A percentile compares a stretch with the other conserved stretches of the same genome.
Conservation (phyloP, 2,797 vertebrate species). For the Eupleurogrammus muticus region DNA sequence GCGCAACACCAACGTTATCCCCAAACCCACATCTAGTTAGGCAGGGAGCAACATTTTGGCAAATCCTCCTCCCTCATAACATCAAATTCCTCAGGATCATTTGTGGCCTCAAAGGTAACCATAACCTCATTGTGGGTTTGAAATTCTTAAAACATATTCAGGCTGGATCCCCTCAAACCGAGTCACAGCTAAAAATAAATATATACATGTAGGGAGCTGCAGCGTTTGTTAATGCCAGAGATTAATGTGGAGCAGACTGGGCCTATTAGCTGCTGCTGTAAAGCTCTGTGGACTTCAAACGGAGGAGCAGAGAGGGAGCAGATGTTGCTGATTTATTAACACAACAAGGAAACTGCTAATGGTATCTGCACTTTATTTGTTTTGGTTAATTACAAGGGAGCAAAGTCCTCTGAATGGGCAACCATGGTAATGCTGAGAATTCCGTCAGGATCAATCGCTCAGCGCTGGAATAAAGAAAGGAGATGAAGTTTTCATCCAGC, state of each 20-base stretch:
- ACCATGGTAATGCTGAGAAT: slow-evolving; percentile 43
- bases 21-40: slow-evolving; percentile 37
- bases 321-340: slow-evolving; percentile 73
- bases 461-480: not conserved
- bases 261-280: slow-evolving; percentile 59
- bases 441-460: slow-evolving; percentile 37
- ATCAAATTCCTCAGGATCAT: slow-evolving; percentile 48
- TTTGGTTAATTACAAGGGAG: slow-evolving; percentile 69
- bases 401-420: slow-evolving; percentile 53
- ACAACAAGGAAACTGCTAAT: slow-evolving; percentile 73
- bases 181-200: slow-evolving; percentile 57
- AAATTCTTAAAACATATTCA: slow-evolving; percentile 41
- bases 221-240: slow-evolving; percentile 43
- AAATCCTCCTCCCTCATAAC: slow-evolving; percentile 30
- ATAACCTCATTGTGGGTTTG: slow-evolving; percentile 59
- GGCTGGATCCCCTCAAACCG: slow-evolving; percentile 14
- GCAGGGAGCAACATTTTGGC: slow-evolving; percentile 18
- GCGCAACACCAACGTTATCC: slow-evolving; percentile 31
- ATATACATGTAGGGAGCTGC: slow-evolving; percentile 22
- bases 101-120: slow-evolving; percentile 45
- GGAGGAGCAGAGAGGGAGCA: slow-evolving; percentile 43
- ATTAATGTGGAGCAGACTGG: slow-evolving; percentile 57
- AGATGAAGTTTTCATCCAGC: slow-evolving; percentile 7
- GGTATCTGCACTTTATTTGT: slow-evolving; percentile 66
- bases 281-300: slow-evolving; percentile 61